Evolutionary conservation across 2,113 vertebrate species (phyloP).

Genomic region (Brachyhypopomus gauderio): DNA sequence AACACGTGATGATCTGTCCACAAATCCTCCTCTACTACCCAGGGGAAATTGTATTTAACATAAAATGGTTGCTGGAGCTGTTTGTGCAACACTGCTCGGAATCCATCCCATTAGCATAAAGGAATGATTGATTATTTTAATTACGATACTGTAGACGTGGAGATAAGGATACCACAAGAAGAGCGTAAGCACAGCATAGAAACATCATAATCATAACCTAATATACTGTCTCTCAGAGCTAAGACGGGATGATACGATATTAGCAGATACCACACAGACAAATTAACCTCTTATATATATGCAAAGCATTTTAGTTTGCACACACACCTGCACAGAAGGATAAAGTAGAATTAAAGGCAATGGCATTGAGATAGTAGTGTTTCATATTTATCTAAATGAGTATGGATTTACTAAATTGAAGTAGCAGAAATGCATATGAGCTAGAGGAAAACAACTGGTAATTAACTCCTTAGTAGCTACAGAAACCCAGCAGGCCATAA

Average conservation of each 20-base stretch:
- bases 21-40: conserved; percentile 55
- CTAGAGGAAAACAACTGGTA: background rate
- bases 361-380: background rate
- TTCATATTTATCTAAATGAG: background rate
- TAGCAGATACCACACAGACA: background rate
- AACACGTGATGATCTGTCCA: conserved; percentile 62
- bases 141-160: conserved; percentile 65
- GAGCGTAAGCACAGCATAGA: conserved; percentile 40
- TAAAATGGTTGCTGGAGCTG: conserved; percentile 68
- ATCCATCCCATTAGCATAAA: conserved; percentile 75
- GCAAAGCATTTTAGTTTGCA: background rate
- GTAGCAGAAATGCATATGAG: background rate
- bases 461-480: background rate
- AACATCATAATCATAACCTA: background rate
- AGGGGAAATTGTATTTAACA: conserved; percentile 69
- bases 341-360: background rate
- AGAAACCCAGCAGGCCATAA: background rate
- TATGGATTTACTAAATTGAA: background rate
- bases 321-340: background rate
- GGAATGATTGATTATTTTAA: conserved; percentile 70
- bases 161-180: conserved; percentile 65
- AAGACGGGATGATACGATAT: conserved; percentile 67
- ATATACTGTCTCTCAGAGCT: conserved; percentile 46
- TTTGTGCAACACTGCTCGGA: conserved; percentile 65
- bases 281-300: background rate